These are phyloP conservation scores for Psephotus haematonotus DNA, from an alignment of 2,113 vertebrate genomes.

Conservation along the genomic window DNA sequence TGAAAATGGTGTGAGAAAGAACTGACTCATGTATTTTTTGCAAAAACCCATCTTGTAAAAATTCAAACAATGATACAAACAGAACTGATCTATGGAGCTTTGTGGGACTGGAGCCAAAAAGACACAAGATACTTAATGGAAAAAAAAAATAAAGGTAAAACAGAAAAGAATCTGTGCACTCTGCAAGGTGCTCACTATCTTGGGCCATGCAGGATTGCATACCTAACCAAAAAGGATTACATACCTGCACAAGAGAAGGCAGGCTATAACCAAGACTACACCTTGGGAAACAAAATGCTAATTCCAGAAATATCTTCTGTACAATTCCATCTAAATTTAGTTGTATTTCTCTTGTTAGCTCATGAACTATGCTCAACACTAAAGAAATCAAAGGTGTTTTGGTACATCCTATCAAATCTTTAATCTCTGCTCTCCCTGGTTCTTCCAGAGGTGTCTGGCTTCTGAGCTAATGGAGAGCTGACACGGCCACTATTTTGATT, in stretches of 20 bases:
- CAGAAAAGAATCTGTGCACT: not conserved
- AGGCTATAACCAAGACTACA: not conserved
- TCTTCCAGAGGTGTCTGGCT: not conserved
- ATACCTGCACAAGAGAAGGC: not conserved
- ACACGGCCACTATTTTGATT: not conserved
- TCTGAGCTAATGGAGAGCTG: not conserved
- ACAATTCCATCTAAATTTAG: not conserved
- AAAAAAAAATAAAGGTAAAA: not conserved
- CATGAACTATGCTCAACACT: not conserved
- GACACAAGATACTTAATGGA: not conserved
- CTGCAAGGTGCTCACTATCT: not conserved
- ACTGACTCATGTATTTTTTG: not conserved
- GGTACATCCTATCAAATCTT: not conserved
- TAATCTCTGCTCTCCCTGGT: not conserved
- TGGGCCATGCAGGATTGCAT: not conserved
- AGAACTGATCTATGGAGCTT: not conserved
- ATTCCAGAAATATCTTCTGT: not conserved
- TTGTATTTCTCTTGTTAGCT: not conserved
- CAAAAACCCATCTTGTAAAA: not conserved
- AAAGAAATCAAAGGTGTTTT: not conserved
- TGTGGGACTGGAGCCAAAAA: not conserved
- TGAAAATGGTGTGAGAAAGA: constrained; percentile 18
- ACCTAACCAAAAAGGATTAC: not conserved
- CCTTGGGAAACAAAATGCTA: not conserved
- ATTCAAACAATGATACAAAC: not conserved